Evolutionary conservation across 2,113 vertebrate species (phyloP).

Genomic region (Paradisaea rubra): DNA sequence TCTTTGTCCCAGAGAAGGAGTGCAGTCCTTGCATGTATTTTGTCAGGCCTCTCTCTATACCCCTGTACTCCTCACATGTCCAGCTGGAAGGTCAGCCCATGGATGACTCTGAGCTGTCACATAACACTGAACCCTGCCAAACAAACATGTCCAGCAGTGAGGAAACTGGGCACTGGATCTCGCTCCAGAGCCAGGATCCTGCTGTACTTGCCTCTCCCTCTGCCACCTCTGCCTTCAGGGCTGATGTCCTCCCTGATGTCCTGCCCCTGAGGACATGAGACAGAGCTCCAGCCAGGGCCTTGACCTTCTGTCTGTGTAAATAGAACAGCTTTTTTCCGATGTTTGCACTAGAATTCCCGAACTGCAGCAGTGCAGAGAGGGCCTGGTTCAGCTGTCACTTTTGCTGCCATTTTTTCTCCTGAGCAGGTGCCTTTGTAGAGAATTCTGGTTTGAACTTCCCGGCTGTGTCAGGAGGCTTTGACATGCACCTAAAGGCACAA

Average conservation of each 20-base stretch:
- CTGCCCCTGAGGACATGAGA: neutral
- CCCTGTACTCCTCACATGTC: neutral
- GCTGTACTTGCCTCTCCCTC: rapidly evolving
- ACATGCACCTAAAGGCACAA: neutral
- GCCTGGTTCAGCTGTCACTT: neutral
- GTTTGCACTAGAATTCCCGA: neutral
- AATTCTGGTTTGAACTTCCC: neutral
- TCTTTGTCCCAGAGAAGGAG: neutral
- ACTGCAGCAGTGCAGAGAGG: neutral
- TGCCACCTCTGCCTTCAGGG: neutral
- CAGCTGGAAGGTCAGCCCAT: neutral
- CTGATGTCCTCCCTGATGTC: neutral
- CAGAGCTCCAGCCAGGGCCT: neutral
- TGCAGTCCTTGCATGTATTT: neutral
- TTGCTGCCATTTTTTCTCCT: neutral
- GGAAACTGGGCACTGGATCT: neutral
- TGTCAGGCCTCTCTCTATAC: neutral
- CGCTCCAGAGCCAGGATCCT: neutral
- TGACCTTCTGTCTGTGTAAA: neutral
- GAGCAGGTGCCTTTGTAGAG: neutral
- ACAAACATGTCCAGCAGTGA: rapidly evolving
- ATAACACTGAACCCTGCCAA: neutral
- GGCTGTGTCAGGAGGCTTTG: neutral
- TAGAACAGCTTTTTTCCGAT: neutral
- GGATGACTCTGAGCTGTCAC: neutral